Evolutionary conservation across 2,888 invertebrate species (phyloP), one percentile per base, ranked within the genome.

Genomic region (Herminia tarsipennalis): DNA sequence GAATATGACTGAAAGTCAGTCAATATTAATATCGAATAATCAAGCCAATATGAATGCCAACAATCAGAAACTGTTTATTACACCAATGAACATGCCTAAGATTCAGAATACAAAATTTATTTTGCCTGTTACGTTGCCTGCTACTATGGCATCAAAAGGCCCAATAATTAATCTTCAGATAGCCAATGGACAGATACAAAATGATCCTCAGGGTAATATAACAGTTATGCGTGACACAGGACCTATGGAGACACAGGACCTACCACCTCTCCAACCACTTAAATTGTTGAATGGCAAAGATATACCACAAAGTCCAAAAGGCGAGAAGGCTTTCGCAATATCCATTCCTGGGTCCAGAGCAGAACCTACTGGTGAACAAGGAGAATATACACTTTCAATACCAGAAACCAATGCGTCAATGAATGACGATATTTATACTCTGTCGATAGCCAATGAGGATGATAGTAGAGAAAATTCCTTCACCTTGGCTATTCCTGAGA

Each of bases 161-260:
- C 93, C 93, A 33, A 92, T 94, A 61, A 93, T 94, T 47, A 95
- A 94, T 77, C 86, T 95, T 47, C 94, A 95, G 86, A 94, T 95
- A 70, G 92, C 93, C 13, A 94, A 94, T 78, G 94, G 93, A 2
- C 93, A 93, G 73, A 86, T 94, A 48, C 93, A 92, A 64, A 91
- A 92, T 63, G 94, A 94, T 64, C 92, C 88, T 16, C 93, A 93
- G 70, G 93, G 93, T 9, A 93, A 92, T 32, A 93, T 94, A 30
- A 94, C 94, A 41, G 93, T 94, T 39, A 92, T 93, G 90, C 83
- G 92, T 61, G 93, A 93, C 53, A 72, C 83, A 27, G 72, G 61
- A 18, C 34, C 73, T 1, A 67, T 83, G 46, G 87, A 87, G 17
- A 40, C 78, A 0, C 71, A 83, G 10, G 91, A 91, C 17, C 78